phyloP scores from a whole-genome alignment of 2,113 vertebrate species.

The Hemiprocne comata region DNA sequence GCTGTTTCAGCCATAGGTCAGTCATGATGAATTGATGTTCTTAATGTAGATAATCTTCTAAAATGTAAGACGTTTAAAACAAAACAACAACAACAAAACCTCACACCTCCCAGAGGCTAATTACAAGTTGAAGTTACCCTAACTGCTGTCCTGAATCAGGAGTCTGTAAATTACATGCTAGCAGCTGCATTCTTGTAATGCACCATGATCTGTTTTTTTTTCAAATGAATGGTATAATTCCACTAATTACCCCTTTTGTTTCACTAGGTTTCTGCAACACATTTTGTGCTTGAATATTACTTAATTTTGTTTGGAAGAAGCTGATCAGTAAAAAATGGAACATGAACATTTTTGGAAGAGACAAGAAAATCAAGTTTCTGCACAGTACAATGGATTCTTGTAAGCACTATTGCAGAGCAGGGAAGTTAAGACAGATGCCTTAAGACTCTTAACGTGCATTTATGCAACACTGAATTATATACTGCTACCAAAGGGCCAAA shows the following conservation, averaged over 20 bases:
- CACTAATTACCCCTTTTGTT: constrained; percentile 14
- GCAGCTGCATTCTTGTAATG: background rate
- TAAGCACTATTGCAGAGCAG: constrained; percentile 68
- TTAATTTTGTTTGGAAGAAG: constrained; percentile 75
- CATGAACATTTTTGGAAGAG: constrained; percentile 67
- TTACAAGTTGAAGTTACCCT: background rate
- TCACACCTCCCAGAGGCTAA: background rate
- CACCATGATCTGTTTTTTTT: background rate
- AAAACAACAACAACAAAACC: background rate
- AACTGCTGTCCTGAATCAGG: background rate
- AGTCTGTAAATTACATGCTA: background rate
- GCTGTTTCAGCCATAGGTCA: background rate
- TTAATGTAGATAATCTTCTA: background rate
- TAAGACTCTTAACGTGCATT: constrained; percentile 75
- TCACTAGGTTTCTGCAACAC: constrained; percentile 74
- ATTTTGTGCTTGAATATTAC: constrained; percentile 74
- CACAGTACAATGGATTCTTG: constrained; percentile 60
- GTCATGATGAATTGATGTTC: background rate
- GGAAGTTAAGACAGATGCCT: constrained; percentile 78
- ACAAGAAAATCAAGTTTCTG: constrained; percentile 66
- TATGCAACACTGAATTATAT: constrained; percentile 69
- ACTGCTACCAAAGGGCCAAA: constrained; percentile 68
- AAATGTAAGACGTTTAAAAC: background rate
- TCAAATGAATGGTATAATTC: background rate
- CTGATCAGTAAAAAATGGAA: constrained; percentile 55